Evolutionary conservation across 2,888 invertebrate genomes (phyloP).

Genomic region (Andrena bicolor): DNA sequence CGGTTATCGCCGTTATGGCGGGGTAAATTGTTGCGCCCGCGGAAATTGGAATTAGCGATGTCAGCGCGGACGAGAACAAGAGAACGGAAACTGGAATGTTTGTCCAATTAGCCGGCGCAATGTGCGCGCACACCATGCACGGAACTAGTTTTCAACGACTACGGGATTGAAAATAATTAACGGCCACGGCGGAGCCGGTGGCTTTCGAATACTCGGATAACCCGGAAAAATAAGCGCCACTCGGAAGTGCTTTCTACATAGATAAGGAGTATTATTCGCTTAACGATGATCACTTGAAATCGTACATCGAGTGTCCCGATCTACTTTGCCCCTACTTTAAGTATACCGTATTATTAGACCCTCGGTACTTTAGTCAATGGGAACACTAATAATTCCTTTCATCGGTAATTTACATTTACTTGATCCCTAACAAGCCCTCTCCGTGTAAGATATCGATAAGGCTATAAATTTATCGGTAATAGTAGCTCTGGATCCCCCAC

Average conservation of each 20-base stretch:
- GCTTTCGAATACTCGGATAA: not conserved
- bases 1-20: slow-evolving; percentile 27
- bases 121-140: slow-evolving; percentile 10
- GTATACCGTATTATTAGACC: too few species aligned
- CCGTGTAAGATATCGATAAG: slow-evolving; percentile 29
- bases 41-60: slow-evolving; percentile 53
- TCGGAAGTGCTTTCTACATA: not conserved
- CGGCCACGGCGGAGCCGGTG: slow-evolving; percentile 6
- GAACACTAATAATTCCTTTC: slow-evolving; percentile 7
- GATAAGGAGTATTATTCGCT: not conserved
- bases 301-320: not conserved
- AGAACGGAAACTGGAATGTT: slow-evolving; percentile 39
- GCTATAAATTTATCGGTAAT: slow-evolving; percentile 46
- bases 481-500: slow-evolving; percentile 31
- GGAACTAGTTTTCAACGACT: slow-evolving; percentile 56
- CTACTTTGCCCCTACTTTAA: too few species aligned
- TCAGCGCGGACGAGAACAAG: slow-evolving; percentile 30
- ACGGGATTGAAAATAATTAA: slow-evolving; percentile 62
- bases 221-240: not conserved
- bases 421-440: slow-evolving; percentile 12
- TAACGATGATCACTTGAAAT: not conserved
- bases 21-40: slow-evolving; percentile 34
- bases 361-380: not conserved
- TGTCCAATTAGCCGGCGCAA: slow-evolving; percentile 28
- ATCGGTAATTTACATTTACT: slow-evolving; percentile 31